These are phyloP conservation scores for Cololabis saira DNA, from an alignment of 2,113 vertebrate species.

Conservation along the genomic window DNA sequence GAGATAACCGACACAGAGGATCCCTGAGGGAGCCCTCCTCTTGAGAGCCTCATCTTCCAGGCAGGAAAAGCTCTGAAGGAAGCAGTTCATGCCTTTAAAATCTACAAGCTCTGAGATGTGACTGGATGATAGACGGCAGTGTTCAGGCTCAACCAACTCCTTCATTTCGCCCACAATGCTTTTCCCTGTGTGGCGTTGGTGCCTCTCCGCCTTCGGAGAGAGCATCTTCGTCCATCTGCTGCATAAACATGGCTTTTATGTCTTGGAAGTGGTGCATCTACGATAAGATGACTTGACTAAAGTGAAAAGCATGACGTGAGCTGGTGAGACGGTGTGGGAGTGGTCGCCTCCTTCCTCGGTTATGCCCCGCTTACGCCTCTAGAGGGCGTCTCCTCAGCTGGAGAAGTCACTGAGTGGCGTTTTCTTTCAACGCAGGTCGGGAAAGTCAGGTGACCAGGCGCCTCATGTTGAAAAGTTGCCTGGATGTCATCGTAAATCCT, in stretches of 20 bases:
- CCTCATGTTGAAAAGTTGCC: too few relatives aligned
- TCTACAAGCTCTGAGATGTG: conserved; percentile 53
- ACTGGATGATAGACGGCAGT: conserved; percentile 43
- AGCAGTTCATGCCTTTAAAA: conserved; percentile 40
- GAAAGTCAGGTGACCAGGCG: not conserved
- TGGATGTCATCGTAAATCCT: too few relatives aligned
- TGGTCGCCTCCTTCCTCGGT: conserved; percentile 6
- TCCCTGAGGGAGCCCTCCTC: conserved; percentile 53
- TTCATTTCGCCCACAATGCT: conserved; percentile 7
- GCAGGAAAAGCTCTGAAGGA: conserved; percentile 50
- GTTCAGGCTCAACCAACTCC: conserved; percentile 7
- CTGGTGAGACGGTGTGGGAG: conserved; percentile 6
- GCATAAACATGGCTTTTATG: conserved; percentile 43
- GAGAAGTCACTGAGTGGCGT: not conserved
- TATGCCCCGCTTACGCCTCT: conserved; percentile 28
- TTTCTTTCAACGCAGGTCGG: not conserved
- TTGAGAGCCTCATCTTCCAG: conserved; percentile 42
- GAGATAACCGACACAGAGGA: conserved; percentile 30
- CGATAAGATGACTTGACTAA: conserved; percentile 48
- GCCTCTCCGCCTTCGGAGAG: conserved; percentile 31
- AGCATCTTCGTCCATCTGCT: conserved; percentile 36
- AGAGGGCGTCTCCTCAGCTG: conserved; percentile 43
- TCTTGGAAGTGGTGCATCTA: conserved; percentile 26
- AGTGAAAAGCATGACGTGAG: conserved; percentile 4
- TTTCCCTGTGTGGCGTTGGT: conserved; percentile 20